phyloP scores from a whole-genome alignment of 1,140 invertebrate genomes.

The Trichogramma pretiosum region DNA sequence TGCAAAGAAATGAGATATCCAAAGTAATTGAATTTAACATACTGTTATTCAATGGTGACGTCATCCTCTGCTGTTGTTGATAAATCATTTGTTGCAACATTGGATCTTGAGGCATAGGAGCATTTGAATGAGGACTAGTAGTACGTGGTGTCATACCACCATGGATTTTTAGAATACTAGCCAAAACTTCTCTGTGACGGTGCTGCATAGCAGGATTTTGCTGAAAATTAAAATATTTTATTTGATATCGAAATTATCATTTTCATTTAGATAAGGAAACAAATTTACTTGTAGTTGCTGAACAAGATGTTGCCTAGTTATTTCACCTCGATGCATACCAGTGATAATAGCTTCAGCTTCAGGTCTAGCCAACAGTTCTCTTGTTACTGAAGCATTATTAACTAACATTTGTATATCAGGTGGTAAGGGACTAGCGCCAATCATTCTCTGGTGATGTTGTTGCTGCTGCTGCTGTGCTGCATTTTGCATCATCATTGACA shows the following conservation, averaged over 20 bases:
- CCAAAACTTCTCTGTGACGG: slow-evolving; percentile 62
- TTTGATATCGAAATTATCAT: background rate
- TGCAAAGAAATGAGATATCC: background rate
- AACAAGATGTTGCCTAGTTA: slow-evolving; percentile 62
- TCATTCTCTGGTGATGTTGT: slow-evolving; percentile 37
- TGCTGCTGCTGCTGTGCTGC: slow-evolving; percentile 31
- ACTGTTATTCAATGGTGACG: slow-evolving; percentile 47
- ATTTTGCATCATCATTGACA: slow-evolving; percentile 36
- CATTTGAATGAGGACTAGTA: slow-evolving; percentile 44
- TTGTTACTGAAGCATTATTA: slow-evolving; percentile 41
- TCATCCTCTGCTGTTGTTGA: slow-evolving; percentile 40
- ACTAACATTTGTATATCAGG: slow-evolving; percentile 49
- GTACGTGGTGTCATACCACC: slow-evolving; percentile 43
- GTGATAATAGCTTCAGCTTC: slow-evolving; percentile 66
- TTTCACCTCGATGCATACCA: slow-evolving; percentile 63
- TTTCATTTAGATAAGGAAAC: slow-evolving; percentile 3
- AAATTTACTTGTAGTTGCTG: slow-evolving; percentile 58
- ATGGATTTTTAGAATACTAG: slow-evolving; percentile 56
- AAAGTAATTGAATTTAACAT: slow-evolving; percentile 12
- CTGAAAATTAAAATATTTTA: slow-evolving; percentile 6
- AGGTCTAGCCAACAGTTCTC: slow-evolving; percentile 58
- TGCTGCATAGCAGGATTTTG: slow-evolving; percentile 61
- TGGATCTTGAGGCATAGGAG: slow-evolving; percentile 36
- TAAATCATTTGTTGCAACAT: slow-evolving; percentile 40
- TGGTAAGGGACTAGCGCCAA: slow-evolving; percentile 46